A percentile compares a stretch with the other conserved stretches of the same genome.
Conservation (phyloP, 92 coral and sea anemone genomes). For the Porites lobata region DNA sequence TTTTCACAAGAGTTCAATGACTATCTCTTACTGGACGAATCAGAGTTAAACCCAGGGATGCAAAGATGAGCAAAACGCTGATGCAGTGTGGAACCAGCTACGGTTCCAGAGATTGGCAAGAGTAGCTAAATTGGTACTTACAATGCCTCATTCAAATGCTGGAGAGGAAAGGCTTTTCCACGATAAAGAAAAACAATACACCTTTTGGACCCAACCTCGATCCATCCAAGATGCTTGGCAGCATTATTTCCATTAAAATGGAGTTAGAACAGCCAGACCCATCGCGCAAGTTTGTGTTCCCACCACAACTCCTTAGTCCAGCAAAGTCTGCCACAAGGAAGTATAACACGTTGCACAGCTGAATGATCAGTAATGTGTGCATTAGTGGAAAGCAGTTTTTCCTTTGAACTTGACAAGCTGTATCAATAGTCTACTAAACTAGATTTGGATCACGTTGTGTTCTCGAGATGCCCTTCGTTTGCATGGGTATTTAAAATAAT, state of each 20-base stretch:
- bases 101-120: slow-evolving; percentile 49
- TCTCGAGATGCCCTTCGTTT: slow-evolving; percentile 48
- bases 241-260: slow-evolving; percentile 70
- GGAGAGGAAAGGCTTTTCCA: slow-evolving; percentile 67
- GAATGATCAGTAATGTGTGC: slow-evolving; percentile 39
- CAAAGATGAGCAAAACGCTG: slow-evolving; percentile 27
- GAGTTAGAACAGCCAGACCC: slow-evolving; percentile 44
- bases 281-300: slow-evolving; percentile 30
- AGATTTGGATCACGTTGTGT: slow-evolving; percentile 34
- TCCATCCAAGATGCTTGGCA: slow-evolving; percentile 53
- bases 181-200: slow-evolving; percentile 69
- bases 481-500: slow-evolving; percentile 34
- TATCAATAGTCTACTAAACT: slow-evolving; percentile 46
- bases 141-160: slow-evolving; percentile 81
- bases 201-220: slow-evolving; percentile 70
- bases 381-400: slow-evolving; percentile 44
- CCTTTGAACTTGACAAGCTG: slow-evolving; percentile 49
- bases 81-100: slow-evolving; percentile 65
- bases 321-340: slow-evolving; percentile 67
- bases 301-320: slow-evolving; percentile 48
- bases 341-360: slow-evolving; percentile 52
- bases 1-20: slow-evolving; percentile 63
- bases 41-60: not conserved
- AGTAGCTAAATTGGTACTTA: slow-evolving; percentile 57
- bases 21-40: slow-evolving; percentile 41